Evolutionary conservation across 2,888 invertebrate genomes (phyloP).

Genomic region (Caenorhabditis wallacei): DNA sequence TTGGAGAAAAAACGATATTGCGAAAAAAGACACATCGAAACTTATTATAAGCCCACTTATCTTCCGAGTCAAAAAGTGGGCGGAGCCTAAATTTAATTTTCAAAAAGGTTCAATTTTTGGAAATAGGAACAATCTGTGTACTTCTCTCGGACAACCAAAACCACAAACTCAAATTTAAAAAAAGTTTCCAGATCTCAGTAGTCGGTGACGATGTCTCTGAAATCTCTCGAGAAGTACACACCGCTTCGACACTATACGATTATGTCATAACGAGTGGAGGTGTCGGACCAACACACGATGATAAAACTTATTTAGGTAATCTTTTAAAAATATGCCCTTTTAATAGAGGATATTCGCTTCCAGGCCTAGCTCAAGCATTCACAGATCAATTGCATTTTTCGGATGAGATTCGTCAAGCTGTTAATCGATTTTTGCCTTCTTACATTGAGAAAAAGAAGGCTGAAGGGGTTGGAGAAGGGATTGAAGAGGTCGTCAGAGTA

Average conservation of each 20-base stretch:
- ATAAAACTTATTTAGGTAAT: conserved; percentile 88
- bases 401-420: conserved; percentile 84
- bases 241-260: conserved; percentile 58
- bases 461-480: conserved; percentile 29
- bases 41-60: too few relatives aligned
- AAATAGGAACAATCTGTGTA: too few relatives aligned
- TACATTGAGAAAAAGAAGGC: conserved; percentile 44
- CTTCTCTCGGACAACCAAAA: too few relatives aligned
- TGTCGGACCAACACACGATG: conserved; percentile 90
- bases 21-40: too few relatives aligned
- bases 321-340: neutral
- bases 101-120: too few relatives aligned
- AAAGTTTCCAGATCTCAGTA: conserved; percentile 86
- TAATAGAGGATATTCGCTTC: conserved; percentile 21
- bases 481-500: conserved; percentile 43
- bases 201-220: conserved; percentile 87
- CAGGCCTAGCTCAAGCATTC: conserved; percentile 85
- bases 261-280: conserved; percentile 89
- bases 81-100: too few relatives aligned
- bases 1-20: too few relatives aligned
- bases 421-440: conserved; percentile 80
- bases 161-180: too few relatives aligned
- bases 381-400: conserved; percentile 83
- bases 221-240: conserved; percentile 87
- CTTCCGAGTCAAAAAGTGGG: too few relatives aligned